Percentiles rank a stretch among this genome's conserved stretches.
Evolutionary conservation across 2,113 vertebrate species (phyloP).

Genomic region (Amblyornis subalaris): DNA sequence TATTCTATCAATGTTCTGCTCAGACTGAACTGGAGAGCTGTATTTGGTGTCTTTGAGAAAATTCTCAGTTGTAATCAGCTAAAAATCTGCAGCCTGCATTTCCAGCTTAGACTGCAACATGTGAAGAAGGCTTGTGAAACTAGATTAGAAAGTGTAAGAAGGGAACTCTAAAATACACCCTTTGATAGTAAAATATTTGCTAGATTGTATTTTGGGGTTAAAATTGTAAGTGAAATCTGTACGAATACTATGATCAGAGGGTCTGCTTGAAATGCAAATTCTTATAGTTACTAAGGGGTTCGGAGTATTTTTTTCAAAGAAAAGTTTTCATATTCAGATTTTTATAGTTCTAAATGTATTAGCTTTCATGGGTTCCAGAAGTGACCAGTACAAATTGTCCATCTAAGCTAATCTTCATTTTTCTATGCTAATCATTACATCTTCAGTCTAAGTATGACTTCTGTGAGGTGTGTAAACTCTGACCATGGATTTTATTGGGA

Average conservation of each 20-base stretch:
- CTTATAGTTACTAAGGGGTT: not conserved
- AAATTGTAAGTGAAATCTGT: not conserved
- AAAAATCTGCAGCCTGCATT: slow-evolving; percentile 5
- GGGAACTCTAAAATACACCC: not conserved
- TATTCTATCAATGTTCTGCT: slow-evolving; percentile 27
- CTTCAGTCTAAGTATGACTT: not conserved
- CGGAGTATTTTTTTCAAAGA: not conserved
- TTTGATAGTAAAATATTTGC: not conserved
- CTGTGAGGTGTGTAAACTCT: not conserved
- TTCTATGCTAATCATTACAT: not conserved
- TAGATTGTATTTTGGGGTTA: not conserved
- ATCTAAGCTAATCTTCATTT: not conserved
- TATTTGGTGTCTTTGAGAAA: not conserved
- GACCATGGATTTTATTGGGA: not conserved
- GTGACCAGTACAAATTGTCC: not conserved
- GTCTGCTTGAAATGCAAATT: not conserved
- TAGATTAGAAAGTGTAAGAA: not conserved
- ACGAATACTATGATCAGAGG: not conserved
- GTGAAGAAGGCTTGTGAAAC: not conserved
- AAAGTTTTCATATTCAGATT: not conserved
- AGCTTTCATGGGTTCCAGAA: not conserved
- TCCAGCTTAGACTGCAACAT: not conserved
- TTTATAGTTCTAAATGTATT: not conserved
- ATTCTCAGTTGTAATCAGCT: not conserved
- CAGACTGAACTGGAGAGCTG: not conserved